phyloP scores from a whole-genome alignment of 2,888 invertebrate genomes.

The Branchellion lobata region DNA sequence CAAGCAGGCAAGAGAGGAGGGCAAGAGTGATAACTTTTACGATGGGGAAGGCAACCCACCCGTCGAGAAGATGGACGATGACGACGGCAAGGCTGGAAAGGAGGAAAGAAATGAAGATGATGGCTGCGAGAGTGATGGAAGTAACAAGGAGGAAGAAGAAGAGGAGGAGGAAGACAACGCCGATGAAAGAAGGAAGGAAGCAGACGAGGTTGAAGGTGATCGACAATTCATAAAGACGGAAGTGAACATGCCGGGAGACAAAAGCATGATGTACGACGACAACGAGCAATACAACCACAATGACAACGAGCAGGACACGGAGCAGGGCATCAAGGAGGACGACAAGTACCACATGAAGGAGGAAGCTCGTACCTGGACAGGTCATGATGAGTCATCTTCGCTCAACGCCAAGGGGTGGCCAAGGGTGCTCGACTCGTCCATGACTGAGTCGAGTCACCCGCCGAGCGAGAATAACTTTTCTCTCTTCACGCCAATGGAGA shows the following conservation, averaged over 20 bases:
- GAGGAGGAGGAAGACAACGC: slow-evolving; percentile 1
- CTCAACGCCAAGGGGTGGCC: slow-evolving; percentile 37
- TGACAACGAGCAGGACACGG: neutral
- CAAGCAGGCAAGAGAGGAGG: neutral
- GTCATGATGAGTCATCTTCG: neutral
- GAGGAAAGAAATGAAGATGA: neutral
- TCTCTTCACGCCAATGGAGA: neutral
- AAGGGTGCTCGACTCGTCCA: slow-evolving; percentile 31
- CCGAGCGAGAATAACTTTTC: slow-evolving; percentile 24
- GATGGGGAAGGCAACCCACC: neutral
- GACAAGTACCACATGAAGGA: neutral
- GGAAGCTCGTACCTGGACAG: neutral
- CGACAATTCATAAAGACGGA: neutral
- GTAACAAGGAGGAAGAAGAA: slow-evolving; percentile 15
- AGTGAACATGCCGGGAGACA: neutral
- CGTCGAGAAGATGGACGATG: neutral
- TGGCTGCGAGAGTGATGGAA: slow-evolving; percentile 6
- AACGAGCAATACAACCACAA: slow-evolving; percentile 3
- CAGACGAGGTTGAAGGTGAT: neutral
- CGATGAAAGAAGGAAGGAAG: neutral
- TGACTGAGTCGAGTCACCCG: slow-evolving; percentile 34
- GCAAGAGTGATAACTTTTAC: neutral
- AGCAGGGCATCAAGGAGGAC: neutral
- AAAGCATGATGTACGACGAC: neutral
- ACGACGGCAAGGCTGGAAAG: neutral